These are phyloP conservation scores for Leptopterna dolabrata DNA, from an alignment of 2,888 invertebrate species.

Conservation along the genomic window DNA sequence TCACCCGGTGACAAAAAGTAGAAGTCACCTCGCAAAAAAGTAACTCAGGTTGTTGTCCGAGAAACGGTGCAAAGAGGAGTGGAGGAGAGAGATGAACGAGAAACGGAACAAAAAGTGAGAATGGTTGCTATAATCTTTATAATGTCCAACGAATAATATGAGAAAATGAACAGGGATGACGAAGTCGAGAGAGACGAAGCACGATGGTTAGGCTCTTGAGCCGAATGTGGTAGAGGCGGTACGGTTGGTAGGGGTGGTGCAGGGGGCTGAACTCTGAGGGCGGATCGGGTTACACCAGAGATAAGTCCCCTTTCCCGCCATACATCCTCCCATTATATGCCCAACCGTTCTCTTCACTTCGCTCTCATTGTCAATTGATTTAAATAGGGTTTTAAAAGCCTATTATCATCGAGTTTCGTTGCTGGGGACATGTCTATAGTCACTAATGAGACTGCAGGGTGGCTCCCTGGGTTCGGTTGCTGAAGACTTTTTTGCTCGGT, in stretches of 20 bases:
- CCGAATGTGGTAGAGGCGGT: not conserved
- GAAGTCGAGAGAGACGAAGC: not conserved
- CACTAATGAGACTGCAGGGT: not conserved
- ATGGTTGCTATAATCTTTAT: not conserved
- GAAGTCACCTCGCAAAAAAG: not conserved
- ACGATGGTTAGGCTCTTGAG: not conserved
- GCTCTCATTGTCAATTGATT: conserved; percentile 42
- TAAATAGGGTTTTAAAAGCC: conserved; percentile 57
- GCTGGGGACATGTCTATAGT: conserved; percentile 5
- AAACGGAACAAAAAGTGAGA: not conserved
- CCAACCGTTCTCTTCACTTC: conserved; percentile 36
- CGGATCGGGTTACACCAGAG: conserved; percentile 34
- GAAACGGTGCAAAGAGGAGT: not conserved
- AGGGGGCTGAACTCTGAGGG: not conserved
- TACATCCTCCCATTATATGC: conserved; percentile 45
- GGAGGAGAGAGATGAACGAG: not conserved
- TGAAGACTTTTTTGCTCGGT: not conserved
- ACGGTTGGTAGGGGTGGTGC: not conserved
- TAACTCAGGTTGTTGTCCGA: not conserved
- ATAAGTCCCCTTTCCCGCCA: conserved; percentile 28
- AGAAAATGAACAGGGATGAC: conserved; percentile 15
- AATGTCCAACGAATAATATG: not conserved
- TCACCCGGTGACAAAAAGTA: too few relatives aligned
- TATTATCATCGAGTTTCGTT: conserved; percentile 55
- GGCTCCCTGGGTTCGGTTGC: not conserved